Evolutionary conservation across 2,888 invertebrate species (phyloP).

Genomic region (Exocentrus adspersus): DNA sequence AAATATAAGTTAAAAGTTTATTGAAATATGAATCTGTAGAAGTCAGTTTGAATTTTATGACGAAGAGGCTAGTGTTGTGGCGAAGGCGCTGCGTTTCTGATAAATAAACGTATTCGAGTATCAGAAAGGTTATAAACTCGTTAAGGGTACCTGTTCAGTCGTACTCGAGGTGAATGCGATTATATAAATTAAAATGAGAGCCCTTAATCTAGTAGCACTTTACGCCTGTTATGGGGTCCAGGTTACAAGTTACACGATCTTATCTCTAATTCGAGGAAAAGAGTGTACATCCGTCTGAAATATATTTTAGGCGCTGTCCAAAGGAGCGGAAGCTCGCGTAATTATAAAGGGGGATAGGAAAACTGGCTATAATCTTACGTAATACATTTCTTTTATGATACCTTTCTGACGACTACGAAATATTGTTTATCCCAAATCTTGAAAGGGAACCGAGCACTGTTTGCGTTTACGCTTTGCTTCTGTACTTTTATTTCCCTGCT

Average conservation of each 20-base stretch:
- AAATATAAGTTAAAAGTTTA: too few species aligned
- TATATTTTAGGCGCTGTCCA: neutral
- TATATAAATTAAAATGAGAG: neutral
- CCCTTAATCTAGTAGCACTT: neutral
- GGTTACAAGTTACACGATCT: constrained; percentile 6
- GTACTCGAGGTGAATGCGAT: neutral
- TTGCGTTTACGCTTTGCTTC: too few species aligned
- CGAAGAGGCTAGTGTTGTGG: too few species aligned
- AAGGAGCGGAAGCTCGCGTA: neutral
- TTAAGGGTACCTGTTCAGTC: neutral
- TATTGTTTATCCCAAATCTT: too few species aligned
- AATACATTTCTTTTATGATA: constrained; percentile 1
- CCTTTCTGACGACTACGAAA: neutral
- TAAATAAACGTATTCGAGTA: neutral
- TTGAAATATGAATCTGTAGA: too few species aligned
- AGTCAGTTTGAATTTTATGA: too few species aligned
- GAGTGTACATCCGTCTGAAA: constrained; percentile 1
- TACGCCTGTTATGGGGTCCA: neutral
- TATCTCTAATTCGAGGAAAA: constrained; percentile 7
- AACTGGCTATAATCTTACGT: neutral
- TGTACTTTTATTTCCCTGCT: constrained; percentile 24
- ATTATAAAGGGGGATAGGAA: neutral
- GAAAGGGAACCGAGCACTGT: too few species aligned
- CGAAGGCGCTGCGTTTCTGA: too few species aligned
- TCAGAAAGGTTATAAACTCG: neutral